Conservation (phyloP, 2,797 vertebrate species). For the Falco concolor region DNA sequence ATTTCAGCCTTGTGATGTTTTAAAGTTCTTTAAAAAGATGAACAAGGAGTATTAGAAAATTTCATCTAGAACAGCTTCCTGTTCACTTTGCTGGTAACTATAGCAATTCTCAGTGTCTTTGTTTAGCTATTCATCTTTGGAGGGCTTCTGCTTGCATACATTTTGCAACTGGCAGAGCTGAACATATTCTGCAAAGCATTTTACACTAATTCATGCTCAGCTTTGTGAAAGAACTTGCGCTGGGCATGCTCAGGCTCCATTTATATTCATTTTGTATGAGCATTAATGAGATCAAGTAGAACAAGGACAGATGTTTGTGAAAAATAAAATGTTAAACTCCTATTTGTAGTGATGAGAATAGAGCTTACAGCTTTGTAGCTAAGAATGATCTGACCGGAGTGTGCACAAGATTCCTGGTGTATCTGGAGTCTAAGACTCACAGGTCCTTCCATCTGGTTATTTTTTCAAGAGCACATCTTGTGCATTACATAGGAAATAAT, state of each 20-base stretch:
- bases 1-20: not conserved
- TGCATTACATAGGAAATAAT: not conserved
- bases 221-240: not conserved
- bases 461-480: not conserved
- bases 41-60: not conserved
- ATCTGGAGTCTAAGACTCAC: not conserved
- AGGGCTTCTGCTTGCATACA: not conserved
- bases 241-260: not conserved
- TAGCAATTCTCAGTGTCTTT: constrained; percentile 16
- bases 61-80: not conserved
- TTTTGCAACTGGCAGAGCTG: not conserved
- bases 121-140: constrained; percentile 37
- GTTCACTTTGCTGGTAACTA: not conserved
- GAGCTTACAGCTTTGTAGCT: not conserved
- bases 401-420: not conserved
- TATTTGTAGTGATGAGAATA: not conserved
- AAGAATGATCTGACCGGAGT: not conserved
- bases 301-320: constrained; percentile 15
- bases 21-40: not conserved
- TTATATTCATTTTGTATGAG: not conserved
- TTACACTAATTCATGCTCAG: not conserved
- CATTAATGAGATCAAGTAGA: constrained; percentile 35
- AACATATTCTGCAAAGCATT: not conserved
- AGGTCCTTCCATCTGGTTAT: not conserved
- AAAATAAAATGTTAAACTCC: constrained; percentile 5